Percentiles rank a stretch among this genome's conserved stretches.
These are phyloP conservation scores for Podabrus alpinus DNA, from an alignment of 2,888 invertebrate species.

Conservation along the genomic window DNA sequence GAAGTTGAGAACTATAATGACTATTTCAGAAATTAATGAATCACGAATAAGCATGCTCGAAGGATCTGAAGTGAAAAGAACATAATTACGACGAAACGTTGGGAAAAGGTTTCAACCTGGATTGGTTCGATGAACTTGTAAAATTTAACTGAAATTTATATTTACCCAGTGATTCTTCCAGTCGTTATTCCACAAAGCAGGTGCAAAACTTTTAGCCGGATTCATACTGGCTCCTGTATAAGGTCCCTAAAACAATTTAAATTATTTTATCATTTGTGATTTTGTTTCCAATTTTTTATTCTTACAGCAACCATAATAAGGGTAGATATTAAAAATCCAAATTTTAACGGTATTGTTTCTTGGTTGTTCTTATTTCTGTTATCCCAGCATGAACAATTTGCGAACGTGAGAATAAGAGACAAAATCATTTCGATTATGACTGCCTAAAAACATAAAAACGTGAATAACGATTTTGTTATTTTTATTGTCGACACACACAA, in stretches of 20 bases:
- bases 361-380: conserved; percentile 64
- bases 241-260: conserved; percentile 47
- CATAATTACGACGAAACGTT: not conserved
- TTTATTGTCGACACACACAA: not conserved
- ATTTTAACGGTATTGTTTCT: conserved; percentile 68
- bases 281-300: conserved; percentile 27
- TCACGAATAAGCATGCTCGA: not conserved
- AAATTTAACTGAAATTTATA: conserved; percentile 2
- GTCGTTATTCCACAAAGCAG: conserved; percentile 69
- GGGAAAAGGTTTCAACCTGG: not conserved
- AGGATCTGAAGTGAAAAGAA: not conserved
- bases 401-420: conserved; percentile 65
- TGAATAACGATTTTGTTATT: not conserved
- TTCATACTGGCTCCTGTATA: conserved; percentile 73
- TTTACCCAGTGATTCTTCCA: conserved; percentile 72
- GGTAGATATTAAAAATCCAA: conserved; percentile 68
- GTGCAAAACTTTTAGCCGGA: conserved; percentile 70
- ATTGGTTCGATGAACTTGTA: not conserved
- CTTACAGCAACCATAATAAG: conserved; percentile 68
- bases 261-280: not conserved
- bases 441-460: conserved; percentile 54
- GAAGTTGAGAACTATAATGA: not conserved
- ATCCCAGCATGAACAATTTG: conserved; percentile 75
- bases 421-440: conserved; percentile 66
- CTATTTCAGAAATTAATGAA: not conserved